These are phyloP conservation scores for Eristalis arbustorum DNA, from an alignment of 2,888 invertebrate genomes.

Conservation along the genomic window DNA sequence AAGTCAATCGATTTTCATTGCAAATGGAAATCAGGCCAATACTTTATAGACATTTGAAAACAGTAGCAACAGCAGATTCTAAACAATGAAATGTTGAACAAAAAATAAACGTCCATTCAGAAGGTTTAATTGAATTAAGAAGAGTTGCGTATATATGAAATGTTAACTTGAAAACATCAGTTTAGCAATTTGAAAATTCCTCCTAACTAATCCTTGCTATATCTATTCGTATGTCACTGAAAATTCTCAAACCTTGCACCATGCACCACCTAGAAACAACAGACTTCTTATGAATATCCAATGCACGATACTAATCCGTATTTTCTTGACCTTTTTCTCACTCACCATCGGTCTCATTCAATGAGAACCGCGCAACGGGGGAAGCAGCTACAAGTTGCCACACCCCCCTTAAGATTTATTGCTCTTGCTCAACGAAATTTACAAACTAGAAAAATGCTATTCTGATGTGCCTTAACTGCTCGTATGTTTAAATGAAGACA, in stretches of 20 bases:
- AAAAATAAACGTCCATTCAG: constrained; percentile 31
- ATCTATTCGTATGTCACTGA: background rate
- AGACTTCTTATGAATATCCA: background rate
- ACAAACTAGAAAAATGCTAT: constrained; percentile 48
- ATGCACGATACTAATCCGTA: background rate
- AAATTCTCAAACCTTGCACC: background rate
- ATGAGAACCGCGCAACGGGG: background rate
- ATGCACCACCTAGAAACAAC: background rate
- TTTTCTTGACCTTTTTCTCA: background rate
- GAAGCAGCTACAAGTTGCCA: background rate
- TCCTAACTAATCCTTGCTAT: background rate
- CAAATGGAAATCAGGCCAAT: constrained; percentile 32
- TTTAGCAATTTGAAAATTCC: constrained; percentile 60
- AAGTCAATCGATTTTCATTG: background rate
- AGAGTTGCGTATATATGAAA: background rate
- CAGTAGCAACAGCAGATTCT: constrained; percentile 19
- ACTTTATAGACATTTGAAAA: constrained; percentile 31
- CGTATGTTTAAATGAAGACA: background rate
- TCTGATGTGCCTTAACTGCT: constrained; percentile 64
- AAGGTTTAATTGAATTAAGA: background rate
- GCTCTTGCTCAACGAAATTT: constrained; percentile 45
- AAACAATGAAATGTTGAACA: constrained; percentile 5
- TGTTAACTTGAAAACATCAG: constrained; percentile 52
- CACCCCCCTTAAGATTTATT: background rate
- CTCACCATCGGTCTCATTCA: background rate